Percentiles rank a stretch among this genome's conserved stretches.
Conservation (phyloP, 2,113 vertebrate species). For the Coryphaenoides rupestris region DNA sequence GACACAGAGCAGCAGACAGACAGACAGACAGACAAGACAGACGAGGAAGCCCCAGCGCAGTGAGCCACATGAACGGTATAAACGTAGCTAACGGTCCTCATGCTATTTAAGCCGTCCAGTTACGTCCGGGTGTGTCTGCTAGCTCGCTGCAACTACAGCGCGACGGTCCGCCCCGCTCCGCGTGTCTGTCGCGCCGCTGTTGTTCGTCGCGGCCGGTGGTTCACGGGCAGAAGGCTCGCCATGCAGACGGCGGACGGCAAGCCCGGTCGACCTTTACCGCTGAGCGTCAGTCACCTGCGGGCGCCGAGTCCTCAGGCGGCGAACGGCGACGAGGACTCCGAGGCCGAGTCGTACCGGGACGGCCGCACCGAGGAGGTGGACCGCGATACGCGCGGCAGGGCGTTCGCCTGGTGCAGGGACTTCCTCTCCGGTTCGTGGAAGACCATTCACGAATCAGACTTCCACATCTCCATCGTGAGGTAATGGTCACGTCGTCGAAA, state of each 20-base stretch:
- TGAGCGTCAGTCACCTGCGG: slow-evolving; percentile 28
- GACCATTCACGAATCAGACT: slow-evolving; percentile 65
- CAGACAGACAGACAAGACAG: too few species aligned
- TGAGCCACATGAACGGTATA: too few species aligned
- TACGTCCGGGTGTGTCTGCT: slow-evolving; percentile 47
- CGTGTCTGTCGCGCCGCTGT: background rate
- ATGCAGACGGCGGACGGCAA: slow-evolving; percentile 49
- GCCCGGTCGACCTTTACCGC: background rate
- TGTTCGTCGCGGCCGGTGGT: background rate
- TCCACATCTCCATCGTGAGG: slow-evolving; percentile 80
- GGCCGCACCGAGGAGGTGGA: slow-evolving; percentile 74
- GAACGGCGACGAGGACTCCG: slow-evolving; percentile 71
- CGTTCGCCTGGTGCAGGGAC: slow-evolving; percentile 78
- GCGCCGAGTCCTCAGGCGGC: slow-evolving; percentile 45
- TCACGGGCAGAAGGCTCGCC: slow-evolving; percentile 20
- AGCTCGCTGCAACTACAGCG: slow-evolving; percentile 10
- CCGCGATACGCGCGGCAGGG: slow-evolving; percentile 67
- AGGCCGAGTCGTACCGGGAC: slow-evolving; percentile 71
- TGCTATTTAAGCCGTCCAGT: background rate
- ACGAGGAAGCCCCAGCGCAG: too few species aligned
- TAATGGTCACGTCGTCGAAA: slow-evolving; percentile 32
- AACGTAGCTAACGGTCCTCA: too few species aligned
- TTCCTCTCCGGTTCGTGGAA: slow-evolving; percentile 83
- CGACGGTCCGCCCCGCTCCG: slow-evolving; percentile 11
- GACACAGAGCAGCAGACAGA: too few species aligned